Percentiles rank a stretch among this genome's conserved stretches.
Conservation (phyloP, 2,797 vertebrate species). For the Cossypha dichroa region DNA sequence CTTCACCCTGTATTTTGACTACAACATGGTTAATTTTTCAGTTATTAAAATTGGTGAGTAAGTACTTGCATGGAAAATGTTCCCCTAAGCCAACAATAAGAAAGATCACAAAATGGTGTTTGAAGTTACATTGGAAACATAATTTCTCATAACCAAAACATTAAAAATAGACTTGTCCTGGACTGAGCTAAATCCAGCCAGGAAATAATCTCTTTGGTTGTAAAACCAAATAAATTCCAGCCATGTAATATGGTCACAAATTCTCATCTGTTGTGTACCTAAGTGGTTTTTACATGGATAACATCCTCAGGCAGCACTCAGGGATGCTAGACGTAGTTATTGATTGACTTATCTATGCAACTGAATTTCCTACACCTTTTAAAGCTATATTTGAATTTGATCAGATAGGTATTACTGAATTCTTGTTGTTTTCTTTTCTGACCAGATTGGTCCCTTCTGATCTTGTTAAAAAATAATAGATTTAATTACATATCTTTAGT, state of each 20-base stretch:
- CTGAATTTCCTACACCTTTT: not conserved
- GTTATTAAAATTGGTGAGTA: not conserved
- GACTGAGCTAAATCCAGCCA: not conserved
- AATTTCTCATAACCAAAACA: not conserved
- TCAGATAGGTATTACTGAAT: not conserved
- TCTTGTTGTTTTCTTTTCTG: not conserved
- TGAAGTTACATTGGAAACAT: not conserved
- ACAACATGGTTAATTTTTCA: not conserved
- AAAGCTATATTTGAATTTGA: not conserved
- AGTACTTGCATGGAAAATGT: not conserved
- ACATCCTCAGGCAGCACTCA: not conserved
- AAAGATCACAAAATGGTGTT: not conserved
- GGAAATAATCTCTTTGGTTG: not conserved
- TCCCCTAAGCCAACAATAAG: not conserved
- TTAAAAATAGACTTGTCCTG: not conserved
- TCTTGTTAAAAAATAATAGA: not conserved
- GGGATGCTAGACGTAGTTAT: not conserved
- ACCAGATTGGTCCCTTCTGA: not conserved
- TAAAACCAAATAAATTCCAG: not conserved
- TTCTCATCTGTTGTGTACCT: not conserved
- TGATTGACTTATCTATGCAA: not conserved
- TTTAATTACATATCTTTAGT: not conserved
- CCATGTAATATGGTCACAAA: not conserved
- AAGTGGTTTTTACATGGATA: not conserved
- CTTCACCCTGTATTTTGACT: not conserved